Evolutionary conservation across 2,113 vertebrate species (phyloP), one percentile per base, ranked within the genome.

Genomic region (Solenodon paradoxus): DNA sequence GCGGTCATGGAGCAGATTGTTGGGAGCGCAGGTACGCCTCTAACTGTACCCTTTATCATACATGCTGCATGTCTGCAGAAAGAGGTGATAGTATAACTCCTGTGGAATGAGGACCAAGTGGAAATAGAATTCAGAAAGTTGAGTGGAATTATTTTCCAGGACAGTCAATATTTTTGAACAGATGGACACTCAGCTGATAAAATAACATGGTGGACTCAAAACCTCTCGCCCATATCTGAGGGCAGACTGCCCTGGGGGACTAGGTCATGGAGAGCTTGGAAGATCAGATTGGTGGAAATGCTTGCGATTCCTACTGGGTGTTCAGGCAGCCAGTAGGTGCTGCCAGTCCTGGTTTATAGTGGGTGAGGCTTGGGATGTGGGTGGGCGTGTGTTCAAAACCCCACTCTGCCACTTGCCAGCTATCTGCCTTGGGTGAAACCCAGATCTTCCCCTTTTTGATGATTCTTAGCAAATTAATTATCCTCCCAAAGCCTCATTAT

Each of bases 281-380:
- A 51, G 9, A 22, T 49, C 11, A 13, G 17, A 2, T 2, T n/a
- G 55, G 40, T 2, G 0, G 9, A n/a, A n/a, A n/a, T 17, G 32
- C 17, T 20, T 0, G 0, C 1, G 0, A 42, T 12, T 4, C 9
- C 30, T 5, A 9, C n/a, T n/a, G n/a, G n/a, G n/a, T n/a, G n/a
- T n/a, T n/a, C n/a, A n/a, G n/a, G n/a, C n/a, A n/a, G n/a, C n/a
- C n/a, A n/a, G n/a, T n/a, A n/a, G n/a, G n/a, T n/a, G n/a, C n/a
- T n/a, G n/a, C 40, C 47, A n/a, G 32, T 16, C 63, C 20, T 0
- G 4, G 49, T 3, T 6, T 24, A 7, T 20, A 7, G 30, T 5
- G 2, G 45, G 42, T 32, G 30, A n/a, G 4, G 16, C 24, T 30
- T 30, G 32, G 35, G n/a, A 66, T 10, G 7, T 2, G 1, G 61